Evolutionary conservation across 2,113 vertebrate genomes (phyloP).

Genomic region (Charina bottae): DNA sequence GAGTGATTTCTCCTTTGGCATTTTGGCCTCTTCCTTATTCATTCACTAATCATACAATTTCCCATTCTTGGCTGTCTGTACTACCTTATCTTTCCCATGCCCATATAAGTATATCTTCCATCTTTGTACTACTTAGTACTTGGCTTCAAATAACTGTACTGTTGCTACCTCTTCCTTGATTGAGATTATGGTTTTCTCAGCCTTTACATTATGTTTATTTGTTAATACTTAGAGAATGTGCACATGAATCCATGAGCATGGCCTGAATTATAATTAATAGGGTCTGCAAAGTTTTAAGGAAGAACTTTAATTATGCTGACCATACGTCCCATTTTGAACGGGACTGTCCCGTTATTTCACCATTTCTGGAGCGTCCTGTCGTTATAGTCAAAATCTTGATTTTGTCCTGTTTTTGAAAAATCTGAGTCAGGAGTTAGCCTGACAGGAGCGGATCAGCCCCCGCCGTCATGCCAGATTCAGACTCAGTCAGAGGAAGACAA

Average conservation of each 20-base stretch:
- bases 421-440: no score
- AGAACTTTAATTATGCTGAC: background rate
- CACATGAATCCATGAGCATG: background rate
- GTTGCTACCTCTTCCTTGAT: background rate
- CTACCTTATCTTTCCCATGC: slow-evolving; percentile 4
- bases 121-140: background rate
- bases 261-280: no score
- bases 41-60: background rate
- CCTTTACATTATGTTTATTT: background rate
- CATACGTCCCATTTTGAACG: no score
- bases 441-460: no score
- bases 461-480: no score
- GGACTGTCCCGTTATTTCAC: no score
- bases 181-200: slow-evolving; percentile 5
- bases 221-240: no score
- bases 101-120: background rate
- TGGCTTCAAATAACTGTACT: background rate
- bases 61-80: background rate
- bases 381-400: no score
- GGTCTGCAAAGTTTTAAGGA: background rate
- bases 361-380: no score
- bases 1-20: background rate
- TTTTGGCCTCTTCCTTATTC: slow-evolving; percentile 2
- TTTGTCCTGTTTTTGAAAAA: no score
- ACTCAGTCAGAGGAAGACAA: no score